phyloP scores from a whole-genome alignment of 1,140 invertebrate genomes.

The Aporrectodea caliginosa region DNA sequence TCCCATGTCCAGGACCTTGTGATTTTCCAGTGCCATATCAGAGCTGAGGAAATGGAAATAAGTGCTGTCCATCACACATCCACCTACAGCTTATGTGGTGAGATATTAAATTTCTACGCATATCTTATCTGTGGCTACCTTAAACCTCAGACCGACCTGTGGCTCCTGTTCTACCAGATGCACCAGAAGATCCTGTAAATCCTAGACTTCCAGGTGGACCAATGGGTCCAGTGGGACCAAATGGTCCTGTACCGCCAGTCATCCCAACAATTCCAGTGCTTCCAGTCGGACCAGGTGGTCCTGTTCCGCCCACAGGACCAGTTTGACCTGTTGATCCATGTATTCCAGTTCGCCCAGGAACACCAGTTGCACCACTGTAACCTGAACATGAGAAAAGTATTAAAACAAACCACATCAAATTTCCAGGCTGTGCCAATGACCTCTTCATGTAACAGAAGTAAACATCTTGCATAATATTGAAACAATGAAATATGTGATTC shows the following conservation, averaged over 20 bases:
- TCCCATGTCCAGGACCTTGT: too few relatives aligned
- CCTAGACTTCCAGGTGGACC: conserved; percentile 30
- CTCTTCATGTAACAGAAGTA: conserved; percentile 13
- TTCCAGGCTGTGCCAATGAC: conserved; percentile 60
- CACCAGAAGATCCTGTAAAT: conserved; percentile 24
- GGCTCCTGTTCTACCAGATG: conserved; percentile 27
- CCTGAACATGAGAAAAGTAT: conserved; percentile 18
- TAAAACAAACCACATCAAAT: conserved; percentile 61
- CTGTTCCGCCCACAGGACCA: neutral
- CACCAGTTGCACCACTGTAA: conserved; percentile 45
- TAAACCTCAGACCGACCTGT: too few relatives aligned
- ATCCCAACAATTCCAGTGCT: conserved; percentile 29
- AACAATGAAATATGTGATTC: neutral
- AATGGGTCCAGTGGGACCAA: conserved; percentile 26
- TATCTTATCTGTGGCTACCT: too few relatives aligned
- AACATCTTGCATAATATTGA: neutral
- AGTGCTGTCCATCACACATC: too few relatives aligned
- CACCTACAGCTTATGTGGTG: too few relatives aligned
- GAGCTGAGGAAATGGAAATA: too few relatives aligned
- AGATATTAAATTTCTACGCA: too few relatives aligned
- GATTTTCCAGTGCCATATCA: too few relatives aligned
- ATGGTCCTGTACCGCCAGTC: conserved; percentile 30
- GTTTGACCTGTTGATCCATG: conserved; percentile 34
- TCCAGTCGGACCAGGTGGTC: conserved; percentile 18
- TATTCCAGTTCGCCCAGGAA: conserved; percentile 59